Evolutionary conservation across 1,140 invertebrate genomes (phyloP), one percentile per base, ranked within the genome.

Genomic region (Drosophila kikkawai): DNA sequence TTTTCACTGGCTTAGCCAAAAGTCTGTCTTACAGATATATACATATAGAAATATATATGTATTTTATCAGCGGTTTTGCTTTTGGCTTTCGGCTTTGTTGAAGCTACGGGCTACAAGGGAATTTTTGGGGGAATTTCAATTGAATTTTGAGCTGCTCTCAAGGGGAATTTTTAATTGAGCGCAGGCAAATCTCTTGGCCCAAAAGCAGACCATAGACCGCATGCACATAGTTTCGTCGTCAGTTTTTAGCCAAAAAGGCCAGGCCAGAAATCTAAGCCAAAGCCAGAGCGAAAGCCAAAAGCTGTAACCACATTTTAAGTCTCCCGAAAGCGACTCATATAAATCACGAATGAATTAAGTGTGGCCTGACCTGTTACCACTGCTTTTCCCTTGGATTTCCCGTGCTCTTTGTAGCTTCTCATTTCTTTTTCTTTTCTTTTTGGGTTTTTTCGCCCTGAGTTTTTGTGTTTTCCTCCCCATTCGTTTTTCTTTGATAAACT

Each of bases 301-400:
- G 75, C 75, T 57, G 71, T 51, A 81, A 75, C 80, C 85, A 81
- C 81, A 90, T 79, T 90, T 90, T 74, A 90, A 90, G 81, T 82
- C 85, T 9, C 63, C 66, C 64, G 64, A 90, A 90, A 91, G 78
- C 79, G 73, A 80, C 79, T 85, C 82, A 80, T 85, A 90, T 90
- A 90, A 90, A 90, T 90, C 85, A 90, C 81, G 81, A 82, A 91
- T 90, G 86, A 91, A 90, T 90, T 90, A 90, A 90, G 85, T 90
- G 86, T 77, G 86, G 77, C 78, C 67, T 64, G 66, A 65, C 42
- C 79, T 79, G 80, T 68, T 82, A 63, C 64, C 60, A 65, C 73
- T 63, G 70, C 48, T 47, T 57, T 61, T 57, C 65, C 44, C 63
- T 56, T 59, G 56, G 56, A 53, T 67, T 51, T 67, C 29, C 65